These are phyloP conservation scores for Barypeithes pellucidus DNA, from an alignment of 2,888 invertebrate genomes.

Conservation along the genomic window DNA sequence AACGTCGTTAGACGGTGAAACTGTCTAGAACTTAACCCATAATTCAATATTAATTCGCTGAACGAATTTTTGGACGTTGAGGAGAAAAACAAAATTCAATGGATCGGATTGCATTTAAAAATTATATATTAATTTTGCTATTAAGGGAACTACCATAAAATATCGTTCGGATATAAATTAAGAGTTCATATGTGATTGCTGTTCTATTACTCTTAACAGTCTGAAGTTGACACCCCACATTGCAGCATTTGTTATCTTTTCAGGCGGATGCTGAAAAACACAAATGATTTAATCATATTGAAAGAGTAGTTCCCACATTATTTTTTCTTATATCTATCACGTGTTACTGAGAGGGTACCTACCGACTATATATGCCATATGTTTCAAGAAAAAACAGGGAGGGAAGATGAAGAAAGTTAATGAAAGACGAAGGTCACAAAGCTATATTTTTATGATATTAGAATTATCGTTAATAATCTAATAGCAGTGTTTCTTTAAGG, in stretches of 20 bases:
- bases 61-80: no score
- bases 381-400: constrained; percentile 1
- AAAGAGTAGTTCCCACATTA: constrained; percentile 47
- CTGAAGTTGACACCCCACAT: constrained; percentile 24
- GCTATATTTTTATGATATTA: no score
- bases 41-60: not conserved
- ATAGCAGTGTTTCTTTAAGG: no score
- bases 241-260: constrained; percentile 38
- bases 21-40: not conserved
- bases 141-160: no score
- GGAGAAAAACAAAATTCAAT: no score
- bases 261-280: constrained; percentile 49
- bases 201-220: not conserved
- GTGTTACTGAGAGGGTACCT: constrained; percentile 34
- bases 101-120: no score
- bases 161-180: no score
- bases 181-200: no score
- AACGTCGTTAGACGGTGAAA: constrained; percentile 7
- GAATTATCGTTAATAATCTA: no score
- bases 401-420: not conserved
- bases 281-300: constrained; percentile 52
- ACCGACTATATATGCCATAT: constrained; percentile 40
- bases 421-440: constrained; percentile 12
- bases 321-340: constrained; percentile 41
- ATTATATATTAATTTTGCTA: no score